Evolutionary conservation across 2,888 invertebrate genomes (phyloP).

Genomic region (Lymantria dispar): DNA sequence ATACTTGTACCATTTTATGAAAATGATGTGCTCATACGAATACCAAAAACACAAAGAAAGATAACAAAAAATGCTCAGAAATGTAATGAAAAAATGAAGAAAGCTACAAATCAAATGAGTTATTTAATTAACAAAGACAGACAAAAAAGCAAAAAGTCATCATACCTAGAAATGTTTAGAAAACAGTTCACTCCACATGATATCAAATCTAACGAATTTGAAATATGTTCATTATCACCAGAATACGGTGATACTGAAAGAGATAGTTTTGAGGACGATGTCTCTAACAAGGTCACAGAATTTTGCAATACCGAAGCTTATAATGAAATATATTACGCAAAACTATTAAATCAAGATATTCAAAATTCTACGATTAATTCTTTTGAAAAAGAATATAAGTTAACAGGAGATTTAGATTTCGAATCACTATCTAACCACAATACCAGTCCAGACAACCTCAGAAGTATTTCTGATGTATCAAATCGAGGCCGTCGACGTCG

Average conservation of each 20-base stretch:
- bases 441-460: constrained; percentile 46
- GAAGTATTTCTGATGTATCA: constrained; percentile 66
- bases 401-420: constrained; percentile 34
- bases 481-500: constrained; percentile 49
- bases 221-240: constrained; percentile 68
- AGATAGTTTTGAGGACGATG: constrained; percentile 60
- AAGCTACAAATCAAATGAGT: constrained; percentile 32
- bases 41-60: constrained; percentile 50
- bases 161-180: constrained; percentile 69
- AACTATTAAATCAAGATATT: constrained; percentile 52
- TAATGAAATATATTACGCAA: constrained; percentile 71
- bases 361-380: constrained; percentile 52
- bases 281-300: constrained; percentile 41
- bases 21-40: constrained; percentile 70
- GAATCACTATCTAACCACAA: constrained; percentile 39
- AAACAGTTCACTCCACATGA: constrained; percentile 53
- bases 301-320: constrained; percentile 70
- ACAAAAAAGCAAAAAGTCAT: constrained; percentile 40
- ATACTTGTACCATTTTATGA: constrained; percentile 76
- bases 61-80: constrained; percentile 15
- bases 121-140: constrained; percentile 63
- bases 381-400: constrained; percentile 46
- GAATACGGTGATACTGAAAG: constrained; percentile 72
- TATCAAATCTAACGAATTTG: constrained; percentile 32
- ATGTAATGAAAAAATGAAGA: constrained; percentile 31